A percentile compares a stretch with the other conserved stretches of the same genome.
phyloP scores from a whole-genome alignment of 1,140 invertebrate genomes.

The Zaprionus tsacasi region DNA sequence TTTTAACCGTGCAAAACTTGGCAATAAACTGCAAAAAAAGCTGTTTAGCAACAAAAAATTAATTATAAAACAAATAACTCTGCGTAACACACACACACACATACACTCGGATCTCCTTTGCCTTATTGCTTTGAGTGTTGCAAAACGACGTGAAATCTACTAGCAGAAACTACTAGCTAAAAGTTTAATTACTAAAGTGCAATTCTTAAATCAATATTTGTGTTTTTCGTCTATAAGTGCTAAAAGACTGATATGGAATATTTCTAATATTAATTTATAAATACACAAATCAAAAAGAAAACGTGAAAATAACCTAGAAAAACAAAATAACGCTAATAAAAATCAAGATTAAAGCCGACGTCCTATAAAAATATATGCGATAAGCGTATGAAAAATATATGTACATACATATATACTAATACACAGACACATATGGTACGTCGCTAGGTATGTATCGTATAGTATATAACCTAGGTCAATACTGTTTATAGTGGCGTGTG shows the following conservation, averaged over 20 bases:
- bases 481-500: constrained; percentile 83
- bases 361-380: constrained; percentile 9
- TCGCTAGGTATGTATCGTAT: constrained; percentile 28
- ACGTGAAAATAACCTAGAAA: constrained; percentile 9
- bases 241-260: constrained; percentile 57
- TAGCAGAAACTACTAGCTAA: constrained; percentile 18
- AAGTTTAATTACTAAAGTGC: constrained; percentile 32
- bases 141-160: constrained; percentile 1
- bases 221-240: constrained; percentile 36
- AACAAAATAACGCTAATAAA: constrained; percentile 17
- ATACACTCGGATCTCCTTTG: constrained; percentile 39
- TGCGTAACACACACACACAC: not conserved
- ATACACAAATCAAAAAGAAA: constrained; percentile 20
- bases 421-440: constrained; percentile 15
- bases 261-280: constrained; percentile 11
- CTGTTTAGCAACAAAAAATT: constrained; percentile 14
- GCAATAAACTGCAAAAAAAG: constrained; percentile 16
- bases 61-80: constrained; percentile 7
- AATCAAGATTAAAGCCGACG: constrained; percentile 17
- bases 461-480: constrained; percentile 82
- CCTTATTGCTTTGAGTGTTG: constrained; percentile 37
- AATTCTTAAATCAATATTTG: constrained; percentile 47
- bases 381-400: constrained; percentile 11
- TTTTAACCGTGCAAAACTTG: constrained; percentile 36
- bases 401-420: constrained; percentile 17